These are phyloP conservation scores for Benthosema pterotum DNA, from an alignment of 2,797 vertebrate genomes.

Conservation along the genomic window DNA sequence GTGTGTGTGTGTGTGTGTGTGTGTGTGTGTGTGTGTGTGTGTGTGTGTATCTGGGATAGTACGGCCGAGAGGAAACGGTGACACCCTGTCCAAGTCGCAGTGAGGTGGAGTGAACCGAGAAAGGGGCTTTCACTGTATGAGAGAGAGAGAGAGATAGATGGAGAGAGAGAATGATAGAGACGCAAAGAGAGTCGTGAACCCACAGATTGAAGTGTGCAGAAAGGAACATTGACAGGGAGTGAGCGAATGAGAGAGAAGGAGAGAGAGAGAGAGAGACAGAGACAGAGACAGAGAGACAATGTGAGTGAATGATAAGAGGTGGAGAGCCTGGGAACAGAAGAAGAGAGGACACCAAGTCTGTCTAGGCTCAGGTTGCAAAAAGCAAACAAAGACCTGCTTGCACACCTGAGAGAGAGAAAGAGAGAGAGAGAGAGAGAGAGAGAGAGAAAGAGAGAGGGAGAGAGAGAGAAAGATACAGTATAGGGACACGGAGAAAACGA, in stretches of 20 bases:
- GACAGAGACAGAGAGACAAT: background rate
- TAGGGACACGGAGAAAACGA: constrained; percentile 24
- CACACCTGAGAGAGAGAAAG: constrained; percentile 29
- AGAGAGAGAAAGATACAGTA: background rate
- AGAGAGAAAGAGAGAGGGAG: background rate
- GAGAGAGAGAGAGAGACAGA: background rate
- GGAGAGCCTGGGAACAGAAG: constrained; percentile 64
- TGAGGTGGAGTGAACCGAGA: constrained; percentile 9
- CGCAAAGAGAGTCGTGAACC: too few species aligned
- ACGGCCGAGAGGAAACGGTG: constrained; percentile 74
- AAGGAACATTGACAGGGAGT: background rate
- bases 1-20: background rate
- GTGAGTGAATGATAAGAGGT: too few species aligned
- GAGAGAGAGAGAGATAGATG: background rate
- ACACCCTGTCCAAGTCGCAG: constrained; percentile 65
- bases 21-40: background rate
- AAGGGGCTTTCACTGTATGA: background rate
- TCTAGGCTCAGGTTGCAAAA: constrained; percentile 64
- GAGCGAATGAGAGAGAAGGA: constrained; percentile 1
- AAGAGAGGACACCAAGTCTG: constrained; percentile 26
- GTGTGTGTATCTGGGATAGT: constrained; percentile 46
- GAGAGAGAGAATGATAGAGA: background rate
- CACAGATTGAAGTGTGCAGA: background rate
- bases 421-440: constrained; percentile 13
- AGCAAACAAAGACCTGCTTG: constrained; percentile 65